Conservation (phyloP, 2,113 vertebrate species). For the Microtus montanus region DNA sequence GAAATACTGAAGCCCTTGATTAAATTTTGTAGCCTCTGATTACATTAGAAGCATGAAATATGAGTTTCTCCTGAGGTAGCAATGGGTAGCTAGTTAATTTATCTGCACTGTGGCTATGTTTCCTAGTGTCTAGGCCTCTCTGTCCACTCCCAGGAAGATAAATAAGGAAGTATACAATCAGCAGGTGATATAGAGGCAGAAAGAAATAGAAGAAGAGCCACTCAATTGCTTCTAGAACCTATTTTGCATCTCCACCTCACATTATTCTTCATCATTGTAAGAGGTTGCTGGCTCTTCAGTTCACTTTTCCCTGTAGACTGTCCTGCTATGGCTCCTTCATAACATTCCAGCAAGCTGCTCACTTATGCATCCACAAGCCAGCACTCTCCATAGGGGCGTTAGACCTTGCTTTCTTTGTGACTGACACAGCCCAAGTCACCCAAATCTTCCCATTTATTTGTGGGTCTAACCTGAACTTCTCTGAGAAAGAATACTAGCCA, state of each 20-base stretch:
- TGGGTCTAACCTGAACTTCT: background rate
- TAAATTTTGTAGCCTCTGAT: conserved; percentile 66
- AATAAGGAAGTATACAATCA: background rate
- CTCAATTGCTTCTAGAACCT: background rate
- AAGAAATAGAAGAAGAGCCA: conserved; percentile 40
- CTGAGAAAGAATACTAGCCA: background rate
- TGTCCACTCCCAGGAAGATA: background rate
- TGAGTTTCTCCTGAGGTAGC: background rate
- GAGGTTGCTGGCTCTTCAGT: background rate
- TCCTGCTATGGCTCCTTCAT: background rate
- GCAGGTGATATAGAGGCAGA: background rate
- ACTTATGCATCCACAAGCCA: background rate
- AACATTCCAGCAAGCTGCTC: background rate
- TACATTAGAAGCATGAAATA: conserved; percentile 57
- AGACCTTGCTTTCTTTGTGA: background rate
- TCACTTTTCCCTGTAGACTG: background rate
- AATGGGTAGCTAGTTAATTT: conserved; percentile 3
- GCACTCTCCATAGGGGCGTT: background rate
- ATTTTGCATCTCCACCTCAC: background rate
- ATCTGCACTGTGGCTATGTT: background rate
- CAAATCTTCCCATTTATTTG: background rate
- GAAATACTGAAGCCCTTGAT: conserved; percentile 67
- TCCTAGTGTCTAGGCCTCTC: background rate
- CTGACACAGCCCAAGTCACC: background rate
- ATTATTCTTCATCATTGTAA: background rate